Evolutionary conservation across 2,888 invertebrate species (phyloP).

Genomic region (Phymatocera aterrima): DNA sequence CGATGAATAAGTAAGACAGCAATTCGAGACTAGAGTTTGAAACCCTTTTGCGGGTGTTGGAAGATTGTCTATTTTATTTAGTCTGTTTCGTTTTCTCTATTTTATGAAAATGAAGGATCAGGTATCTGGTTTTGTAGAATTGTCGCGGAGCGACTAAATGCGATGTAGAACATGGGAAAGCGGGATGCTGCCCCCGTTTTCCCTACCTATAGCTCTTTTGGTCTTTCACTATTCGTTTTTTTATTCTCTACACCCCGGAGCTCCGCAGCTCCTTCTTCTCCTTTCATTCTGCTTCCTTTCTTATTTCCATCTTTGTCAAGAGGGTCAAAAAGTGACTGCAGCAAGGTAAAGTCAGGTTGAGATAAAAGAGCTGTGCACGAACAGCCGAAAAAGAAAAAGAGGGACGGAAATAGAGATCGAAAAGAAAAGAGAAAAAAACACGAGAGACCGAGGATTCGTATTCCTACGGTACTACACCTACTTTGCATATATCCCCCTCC

Average conservation of each 20-base stretch:
- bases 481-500: constrained; percentile 59
- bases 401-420: not conserved
- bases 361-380: constrained; percentile 7
- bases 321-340: constrained; percentile 23
- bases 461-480: constrained; percentile 44
- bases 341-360: not conserved
- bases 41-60: too few species aligned
- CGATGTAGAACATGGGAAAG: constrained; percentile 54
- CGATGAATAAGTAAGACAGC: too few species aligned
- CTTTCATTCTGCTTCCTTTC: not conserved
- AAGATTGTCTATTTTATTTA: too few species aligned
- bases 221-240: constrained; percentile 47
- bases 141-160: constrained; percentile 58
- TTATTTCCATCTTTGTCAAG: constrained; percentile 14
- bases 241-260: constrained; percentile 23
- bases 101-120: too few species aligned
- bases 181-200: constrained; percentile 36
- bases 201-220: constrained; percentile 55
- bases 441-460: constrained; percentile 1
- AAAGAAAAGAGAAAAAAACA: not conserved
- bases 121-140: constrained; percentile 16
- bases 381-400: not conserved
- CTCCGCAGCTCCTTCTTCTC: constrained; percentile 2
- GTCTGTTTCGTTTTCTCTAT: too few species aligned
- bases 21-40: not conserved